phyloP scores from a whole-genome alignment of 2,888 invertebrate genomes.

The Parochlus steinenii region DNA sequence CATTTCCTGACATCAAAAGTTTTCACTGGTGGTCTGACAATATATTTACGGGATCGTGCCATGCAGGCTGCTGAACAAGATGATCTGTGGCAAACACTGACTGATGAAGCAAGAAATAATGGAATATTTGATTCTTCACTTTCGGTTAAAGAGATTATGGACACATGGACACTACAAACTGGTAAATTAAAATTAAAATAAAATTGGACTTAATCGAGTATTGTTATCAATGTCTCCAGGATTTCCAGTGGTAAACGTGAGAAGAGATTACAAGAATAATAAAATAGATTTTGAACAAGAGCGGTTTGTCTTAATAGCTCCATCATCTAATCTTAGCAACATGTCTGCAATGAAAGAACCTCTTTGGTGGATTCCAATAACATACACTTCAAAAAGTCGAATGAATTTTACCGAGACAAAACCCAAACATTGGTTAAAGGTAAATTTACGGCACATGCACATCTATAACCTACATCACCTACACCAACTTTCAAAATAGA shows the following conservation, averaged over 20 bases:
- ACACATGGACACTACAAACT: conserved; percentile 76
- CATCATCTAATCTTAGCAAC: conserved; percentile 23
- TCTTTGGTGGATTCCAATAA: conserved; percentile 71
- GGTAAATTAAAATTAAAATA: no score
- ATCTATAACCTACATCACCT: no score
- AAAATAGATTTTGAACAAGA: conserved; percentile 29
- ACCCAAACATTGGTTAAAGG: conserved; percentile 54
- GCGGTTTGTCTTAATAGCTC: conserved; percentile 47
- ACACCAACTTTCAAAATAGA: no score
- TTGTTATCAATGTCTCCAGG: no score
- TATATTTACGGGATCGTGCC: conserved; percentile 47
- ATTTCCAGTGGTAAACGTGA: conserved; percentile 58
- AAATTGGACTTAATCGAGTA: no score
- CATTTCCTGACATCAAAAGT: conserved; percentile 64
- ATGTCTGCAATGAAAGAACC: conserved; percentile 22
- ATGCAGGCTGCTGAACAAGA: conserved; percentile 70
- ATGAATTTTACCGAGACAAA: conserved; percentile 47
- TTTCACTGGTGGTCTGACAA: conserved; percentile 54
- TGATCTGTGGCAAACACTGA: conserved; percentile 72
- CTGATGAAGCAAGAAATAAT: conserved; percentile 48
- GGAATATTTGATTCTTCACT: conserved; percentile 42
- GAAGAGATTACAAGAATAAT: conserved; percentile 35
- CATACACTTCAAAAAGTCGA: conserved; percentile 46
- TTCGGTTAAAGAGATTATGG: conserved; percentile 58
- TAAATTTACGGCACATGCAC: no score